A percentile compares a stretch with the other conserved stretches of the same genome.
phyloP scores from a whole-genome alignment of 1,140 invertebrate genomes.

The Drosophila bipectinata region DNA sequence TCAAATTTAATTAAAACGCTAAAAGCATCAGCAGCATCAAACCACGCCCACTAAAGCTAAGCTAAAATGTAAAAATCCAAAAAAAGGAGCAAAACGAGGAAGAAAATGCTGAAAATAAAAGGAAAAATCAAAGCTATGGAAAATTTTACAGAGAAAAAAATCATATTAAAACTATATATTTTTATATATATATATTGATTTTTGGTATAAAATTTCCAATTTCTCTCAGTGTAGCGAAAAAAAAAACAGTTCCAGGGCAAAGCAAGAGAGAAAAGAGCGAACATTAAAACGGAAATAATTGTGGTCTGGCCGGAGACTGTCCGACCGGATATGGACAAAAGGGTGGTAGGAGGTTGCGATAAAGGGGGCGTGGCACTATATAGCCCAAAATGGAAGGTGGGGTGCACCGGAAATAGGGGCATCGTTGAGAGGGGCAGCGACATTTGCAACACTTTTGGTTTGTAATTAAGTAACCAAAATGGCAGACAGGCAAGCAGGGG shows the following conservation, averaged over 20 bases:
- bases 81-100: conserved; percentile 12
- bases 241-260: conserved; percentile 13
- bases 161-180: background rate
- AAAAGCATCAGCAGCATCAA: conserved; percentile 71
- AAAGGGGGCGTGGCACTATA: background rate
- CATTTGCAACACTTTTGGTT: conserved; percentile 62
- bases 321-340: conserved; percentile 30
- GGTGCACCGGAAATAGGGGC: conserved; percentile 2
- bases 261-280: conserved; percentile 20
- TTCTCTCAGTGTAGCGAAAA: conserved; percentile 3
- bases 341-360: background rate
- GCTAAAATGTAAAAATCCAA: conserved; percentile 19
- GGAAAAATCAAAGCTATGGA: background rate
- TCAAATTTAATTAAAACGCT: conserved; percentile 82
- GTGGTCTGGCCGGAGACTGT: conserved; percentile 53
- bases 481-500: conserved; percentile 9
- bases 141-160: background rate
- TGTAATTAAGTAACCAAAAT: conserved; percentile 61
- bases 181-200: background rate
- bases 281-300: conserved; percentile 78
- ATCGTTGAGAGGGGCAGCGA: conserved; percentile 22
- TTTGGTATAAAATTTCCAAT: background rate
- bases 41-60: conserved; percentile 59
- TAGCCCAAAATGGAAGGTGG: background rate
- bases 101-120: conserved; percentile 9